Evolutionary conservation across 2,797 vertebrate genomes (phyloP).

Genomic region (Centroberyx gerrardi): DNA sequence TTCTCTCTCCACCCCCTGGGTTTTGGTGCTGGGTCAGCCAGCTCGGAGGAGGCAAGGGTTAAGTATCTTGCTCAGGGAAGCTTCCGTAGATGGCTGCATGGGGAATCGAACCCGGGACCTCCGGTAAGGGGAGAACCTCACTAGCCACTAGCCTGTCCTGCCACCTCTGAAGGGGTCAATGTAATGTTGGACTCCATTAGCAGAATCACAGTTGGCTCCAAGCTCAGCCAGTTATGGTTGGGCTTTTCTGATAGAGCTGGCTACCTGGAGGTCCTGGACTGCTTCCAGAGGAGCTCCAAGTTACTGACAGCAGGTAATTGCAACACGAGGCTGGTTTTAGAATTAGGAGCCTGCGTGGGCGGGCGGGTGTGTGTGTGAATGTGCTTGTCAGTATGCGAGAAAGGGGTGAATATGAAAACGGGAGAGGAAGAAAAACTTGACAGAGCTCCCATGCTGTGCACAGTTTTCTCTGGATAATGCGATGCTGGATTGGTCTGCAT

Average conservation of each 20-base stretch:
- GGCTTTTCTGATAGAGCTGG: constrained; percentile 19
- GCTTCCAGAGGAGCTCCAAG: constrained; percentile 28
- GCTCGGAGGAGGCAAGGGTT: too few relatives aligned
- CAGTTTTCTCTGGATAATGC: constrained; percentile 53
- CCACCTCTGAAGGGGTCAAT: constrained; percentile 35
- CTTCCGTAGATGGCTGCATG: background rate
- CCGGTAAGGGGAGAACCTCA: background rate
- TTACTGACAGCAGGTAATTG: constrained; percentile 54
- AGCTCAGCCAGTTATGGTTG: constrained; percentile 8
- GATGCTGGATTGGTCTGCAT: constrained; percentile 55
- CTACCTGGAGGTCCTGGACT: constrained; percentile 24
- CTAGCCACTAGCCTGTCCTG: background rate
- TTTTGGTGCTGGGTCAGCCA: too few relatives aligned
- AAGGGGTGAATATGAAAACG: background rate
- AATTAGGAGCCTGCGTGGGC: constrained; percentile 26
- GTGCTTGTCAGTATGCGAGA: constrained; percentile 30
- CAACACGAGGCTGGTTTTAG: constrained; percentile 34
- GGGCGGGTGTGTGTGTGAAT: constrained; percentile 36
- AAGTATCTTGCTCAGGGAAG: too few relatives aligned
- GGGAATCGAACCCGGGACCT: background rate
- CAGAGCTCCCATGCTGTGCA: constrained; percentile 37
- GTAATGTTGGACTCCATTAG: constrained; percentile 6
- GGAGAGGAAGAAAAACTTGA: background rate
- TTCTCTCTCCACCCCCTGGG: too few relatives aligned
- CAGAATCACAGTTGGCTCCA: background rate